Evolutionary conservation across 2,113 vertebrate species (phyloP).

Genomic region (Alectura lathami): DNA sequence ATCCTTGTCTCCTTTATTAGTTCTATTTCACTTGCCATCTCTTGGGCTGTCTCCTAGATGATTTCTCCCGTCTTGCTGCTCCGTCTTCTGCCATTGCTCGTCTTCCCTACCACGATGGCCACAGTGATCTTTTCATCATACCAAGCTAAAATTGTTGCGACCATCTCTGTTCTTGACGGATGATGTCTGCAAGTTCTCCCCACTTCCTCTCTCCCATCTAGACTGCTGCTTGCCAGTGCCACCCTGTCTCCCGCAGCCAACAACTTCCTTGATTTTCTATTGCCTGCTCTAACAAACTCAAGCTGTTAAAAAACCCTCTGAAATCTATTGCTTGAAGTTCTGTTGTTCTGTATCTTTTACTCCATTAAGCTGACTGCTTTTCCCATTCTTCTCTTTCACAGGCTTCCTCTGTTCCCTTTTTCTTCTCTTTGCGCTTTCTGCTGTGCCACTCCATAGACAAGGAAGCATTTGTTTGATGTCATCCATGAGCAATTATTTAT

Average conservation of each 20-base stretch:
- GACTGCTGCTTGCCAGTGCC: neutral
- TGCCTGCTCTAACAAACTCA: neutral
- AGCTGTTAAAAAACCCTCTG: neutral
- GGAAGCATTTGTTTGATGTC: neutral
- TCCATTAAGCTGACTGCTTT: neutral
- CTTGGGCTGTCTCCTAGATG: neutral
- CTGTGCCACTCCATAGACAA: neutral
- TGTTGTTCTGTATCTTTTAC: neutral
- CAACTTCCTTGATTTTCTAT: neutral
- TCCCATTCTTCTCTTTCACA: neutral
- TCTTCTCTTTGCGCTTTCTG: neutral
- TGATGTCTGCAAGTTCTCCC: neutral
- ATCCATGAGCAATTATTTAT: neutral
- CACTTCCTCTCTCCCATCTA: neutral
- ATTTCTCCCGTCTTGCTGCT: neutral
- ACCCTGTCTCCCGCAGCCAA: neutral
- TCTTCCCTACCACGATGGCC: rapidly evolving
- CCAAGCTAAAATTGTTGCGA: neutral
- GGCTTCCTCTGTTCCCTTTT: neutral
- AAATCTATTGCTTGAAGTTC: neutral
- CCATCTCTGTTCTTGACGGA: neutral
- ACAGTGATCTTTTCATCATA: neutral
- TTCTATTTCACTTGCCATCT: neutral
- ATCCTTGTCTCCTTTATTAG: neutral
- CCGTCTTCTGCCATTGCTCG: neutral